phyloP scores from a whole-genome alignment of 2,888 invertebrate species.

The Lepidonotus clava region DNA sequence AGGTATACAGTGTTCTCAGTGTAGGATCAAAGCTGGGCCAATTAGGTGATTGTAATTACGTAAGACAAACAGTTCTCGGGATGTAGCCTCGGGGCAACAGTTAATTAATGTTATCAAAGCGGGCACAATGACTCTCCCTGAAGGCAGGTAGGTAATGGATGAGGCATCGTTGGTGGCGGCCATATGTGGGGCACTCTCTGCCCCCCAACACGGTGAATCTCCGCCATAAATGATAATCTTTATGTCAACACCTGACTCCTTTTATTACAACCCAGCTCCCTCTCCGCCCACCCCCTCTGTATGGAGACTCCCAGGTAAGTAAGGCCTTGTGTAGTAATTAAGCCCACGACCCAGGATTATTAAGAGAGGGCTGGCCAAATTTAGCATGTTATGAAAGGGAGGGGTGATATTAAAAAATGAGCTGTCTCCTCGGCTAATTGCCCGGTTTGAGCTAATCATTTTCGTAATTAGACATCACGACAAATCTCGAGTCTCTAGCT shows the following conservation, averaged over 20 bases:
- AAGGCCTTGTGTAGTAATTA: background rate
- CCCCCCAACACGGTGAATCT: background rate
- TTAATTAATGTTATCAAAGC: slow-evolving; percentile 38
- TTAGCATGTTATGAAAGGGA: too few relatives aligned
- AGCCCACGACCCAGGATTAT: too few relatives aligned
- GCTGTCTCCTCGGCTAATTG: too few relatives aligned
- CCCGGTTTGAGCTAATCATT: background rate
- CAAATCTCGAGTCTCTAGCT: background rate
- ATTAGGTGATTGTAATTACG: slow-evolving; percentile 29
- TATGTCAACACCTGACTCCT: background rate
- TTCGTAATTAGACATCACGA: background rate
- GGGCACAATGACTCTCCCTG: background rate
- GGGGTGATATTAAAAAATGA: too few relatives aligned
- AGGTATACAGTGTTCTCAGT: too few relatives aligned
- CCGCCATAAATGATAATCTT: background rate
- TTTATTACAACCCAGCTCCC: background rate
- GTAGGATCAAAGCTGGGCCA: background rate
- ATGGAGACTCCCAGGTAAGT: background rate
- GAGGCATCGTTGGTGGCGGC: slow-evolving; percentile 4
- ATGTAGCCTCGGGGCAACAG: background rate
- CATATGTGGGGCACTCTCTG: too few relatives aligned
- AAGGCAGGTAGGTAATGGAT: background rate
- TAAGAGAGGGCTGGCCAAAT: too few relatives aligned
- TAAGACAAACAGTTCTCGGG: slow-evolving; percentile 12
- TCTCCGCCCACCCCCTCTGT: background rate